Conservation (phyloP, 2,113 vertebrate species). For the Rissa tridactyla region DNA sequence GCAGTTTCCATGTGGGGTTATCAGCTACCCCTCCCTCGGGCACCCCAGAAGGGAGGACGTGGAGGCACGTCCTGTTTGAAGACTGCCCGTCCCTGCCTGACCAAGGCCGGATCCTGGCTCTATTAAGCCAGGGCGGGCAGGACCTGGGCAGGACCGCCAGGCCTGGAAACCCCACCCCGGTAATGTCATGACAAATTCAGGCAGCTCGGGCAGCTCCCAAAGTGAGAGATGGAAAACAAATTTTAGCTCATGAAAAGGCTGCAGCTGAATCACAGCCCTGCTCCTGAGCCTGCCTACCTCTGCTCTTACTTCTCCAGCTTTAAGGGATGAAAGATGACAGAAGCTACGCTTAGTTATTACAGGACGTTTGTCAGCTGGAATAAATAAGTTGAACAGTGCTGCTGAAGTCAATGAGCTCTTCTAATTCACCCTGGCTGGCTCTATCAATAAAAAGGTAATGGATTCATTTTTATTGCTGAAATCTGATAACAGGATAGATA, state of each 20-base stretch:
- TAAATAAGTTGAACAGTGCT: background rate
- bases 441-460: background rate
- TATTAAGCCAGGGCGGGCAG: constrained; percentile 14
- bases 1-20: constrained; percentile 61
- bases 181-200: constrained; percentile 56
- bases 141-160: background rate
- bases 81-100: constrained; percentile 59
- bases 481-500: background rate
- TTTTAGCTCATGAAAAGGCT: background rate
- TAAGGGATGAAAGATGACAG: background rate
- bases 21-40: constrained; percentile 52
- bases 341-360: background rate
- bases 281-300: background rate
- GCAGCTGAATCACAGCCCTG: background rate
- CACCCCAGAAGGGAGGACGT: constrained; percentile 50
- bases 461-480: background rate
- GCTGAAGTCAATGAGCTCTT: background rate
- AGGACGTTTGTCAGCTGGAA: background rate
- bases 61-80: constrained; percentile 71
- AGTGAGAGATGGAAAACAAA: constrained; percentile 27
- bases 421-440: background rate
- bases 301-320: background rate
- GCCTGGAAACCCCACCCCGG: constrained; percentile 51
- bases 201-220: constrained; percentile 7
- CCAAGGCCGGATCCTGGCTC: constrained; percentile 14